Conservation (phyloP, 2,888 invertebrate genomes). For the Eristalinus aeneus region DNA sequence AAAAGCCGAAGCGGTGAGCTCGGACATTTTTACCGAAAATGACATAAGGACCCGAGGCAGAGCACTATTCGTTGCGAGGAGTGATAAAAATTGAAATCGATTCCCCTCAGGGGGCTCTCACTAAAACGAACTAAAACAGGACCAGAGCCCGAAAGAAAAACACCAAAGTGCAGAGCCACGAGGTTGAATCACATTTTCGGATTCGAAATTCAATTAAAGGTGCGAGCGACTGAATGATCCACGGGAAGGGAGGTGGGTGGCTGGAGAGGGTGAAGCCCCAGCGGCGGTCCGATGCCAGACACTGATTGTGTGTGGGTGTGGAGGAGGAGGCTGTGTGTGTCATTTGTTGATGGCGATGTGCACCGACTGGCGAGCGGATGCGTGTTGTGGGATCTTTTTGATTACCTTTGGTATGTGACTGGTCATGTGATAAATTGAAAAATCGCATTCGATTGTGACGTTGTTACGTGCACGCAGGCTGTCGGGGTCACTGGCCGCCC, state of each 20-base stretch:
- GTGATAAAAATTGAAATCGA: conserved; percentile 51
- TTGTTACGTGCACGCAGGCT: conserved; percentile 20
- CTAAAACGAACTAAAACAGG: neutral
- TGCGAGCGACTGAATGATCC: conserved; percentile 28
- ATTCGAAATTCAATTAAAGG: conserved; percentile 63
- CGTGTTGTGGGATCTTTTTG: conserved; percentile 60
- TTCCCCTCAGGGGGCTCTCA: conserved; percentile 18
- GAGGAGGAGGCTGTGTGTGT: neutral
- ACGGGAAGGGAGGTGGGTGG: neutral
- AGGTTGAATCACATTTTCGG: conserved; percentile 55
- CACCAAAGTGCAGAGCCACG: conserved; percentile 7
- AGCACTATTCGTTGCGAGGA: neutral
- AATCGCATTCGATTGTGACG: conserved; percentile 40
- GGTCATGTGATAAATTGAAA: conserved; percentile 69
- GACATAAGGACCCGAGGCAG: conserved; percentile 33
- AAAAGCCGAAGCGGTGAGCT: neutral
- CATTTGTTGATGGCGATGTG: conserved; percentile 26
- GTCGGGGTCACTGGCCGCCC: neutral
- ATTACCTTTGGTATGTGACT: conserved; percentile 66
- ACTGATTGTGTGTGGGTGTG: conserved; percentile 2
- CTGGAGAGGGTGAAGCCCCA: neutral
- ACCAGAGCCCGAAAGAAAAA: neutral
- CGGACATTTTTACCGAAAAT: conserved; percentile 28
- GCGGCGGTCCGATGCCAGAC: neutral
- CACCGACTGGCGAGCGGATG: conserved; percentile 27